phyloP scores from a whole-genome alignment of 2,113 vertebrate genomes.

The Proterorhinus semilunaris region DNA sequence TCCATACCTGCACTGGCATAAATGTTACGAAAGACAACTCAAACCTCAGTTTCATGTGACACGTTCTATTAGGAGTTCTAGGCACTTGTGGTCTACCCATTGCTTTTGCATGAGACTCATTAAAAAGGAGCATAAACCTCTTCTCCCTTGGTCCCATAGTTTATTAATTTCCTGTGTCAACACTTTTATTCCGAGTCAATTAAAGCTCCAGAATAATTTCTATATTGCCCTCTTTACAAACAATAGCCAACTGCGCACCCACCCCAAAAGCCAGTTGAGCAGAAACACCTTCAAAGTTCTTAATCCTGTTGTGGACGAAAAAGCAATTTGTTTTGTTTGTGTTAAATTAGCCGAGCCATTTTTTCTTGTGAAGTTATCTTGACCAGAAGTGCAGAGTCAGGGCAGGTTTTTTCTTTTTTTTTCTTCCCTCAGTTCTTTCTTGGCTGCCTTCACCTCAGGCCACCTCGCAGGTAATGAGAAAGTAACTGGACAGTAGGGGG shows the following conservation, averaged over 20 bases:
- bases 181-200: conserved; percentile 5
- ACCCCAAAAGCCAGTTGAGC: neutral
- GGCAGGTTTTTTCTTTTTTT: conserved; percentile 2
- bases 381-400: conserved; percentile 25
- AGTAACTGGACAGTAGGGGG: conserved; percentile 46
- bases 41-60: neutral
- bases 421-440: neutral
- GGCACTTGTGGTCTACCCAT: neutral
- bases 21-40: neutral
- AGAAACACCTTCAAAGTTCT: neutral
- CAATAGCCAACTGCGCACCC: neutral
- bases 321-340: conserved; percentile 3
- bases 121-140: neutral
- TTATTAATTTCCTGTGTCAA: conserved; percentile 1
- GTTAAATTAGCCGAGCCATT: conserved; percentile 11
- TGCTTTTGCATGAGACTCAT: neutral
- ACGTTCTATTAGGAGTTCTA: neutral
- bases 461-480: conserved; percentile 64
- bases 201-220: conserved; percentile 4
- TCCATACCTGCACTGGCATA: neutral
- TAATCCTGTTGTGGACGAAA: conserved; percentile 7
- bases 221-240: neutral
- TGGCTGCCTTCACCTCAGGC: conserved; percentile 38
- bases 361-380: conserved; percentile 13
- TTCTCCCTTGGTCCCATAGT: neutral